phyloP scores from a whole-genome alignment of 2,888 invertebrate genomes.

The Meta bourneti region DNA sequence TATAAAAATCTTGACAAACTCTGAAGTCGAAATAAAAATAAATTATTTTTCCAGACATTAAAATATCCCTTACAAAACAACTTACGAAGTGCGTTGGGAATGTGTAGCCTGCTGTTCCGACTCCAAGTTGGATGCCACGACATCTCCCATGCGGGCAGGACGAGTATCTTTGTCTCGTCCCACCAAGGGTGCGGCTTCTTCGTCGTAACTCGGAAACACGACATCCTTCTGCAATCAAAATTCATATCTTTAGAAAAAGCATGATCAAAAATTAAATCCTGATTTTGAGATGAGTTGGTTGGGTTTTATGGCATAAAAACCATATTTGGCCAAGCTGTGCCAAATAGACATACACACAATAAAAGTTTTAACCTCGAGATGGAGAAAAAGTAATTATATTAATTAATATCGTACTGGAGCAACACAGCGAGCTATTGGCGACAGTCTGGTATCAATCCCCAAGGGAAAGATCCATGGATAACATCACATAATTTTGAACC shows the following conservation, averaged over 20 bases:
- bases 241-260: neutral
- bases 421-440: no score
- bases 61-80: neutral
- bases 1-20: no score
- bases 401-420: no score
- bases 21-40: no score
- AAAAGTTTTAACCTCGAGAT: neutral
- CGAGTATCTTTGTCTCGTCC: neutral
- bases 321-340: no score
- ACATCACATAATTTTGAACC: no score
- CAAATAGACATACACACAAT: neutral
- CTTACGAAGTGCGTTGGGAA: conserved; percentile 64
- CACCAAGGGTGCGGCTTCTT: conserved; percentile 49
- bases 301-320: no score
- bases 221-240: conserved; percentile 55
- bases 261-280: neutral
- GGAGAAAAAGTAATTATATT: no score
- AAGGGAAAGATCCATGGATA: no score
- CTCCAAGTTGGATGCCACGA: conserved; percentile 62
- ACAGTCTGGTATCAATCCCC: no score
- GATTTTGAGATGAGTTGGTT: neutral
- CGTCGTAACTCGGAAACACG: conserved; percentile 49
- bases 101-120: conserved; percentile 45
- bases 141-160: conserved; percentile 45
- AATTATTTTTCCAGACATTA: no score